Evolutionary conservation across 2,113 vertebrate species (phyloP).

Genomic region (Rostratula benghalensis): DNA sequence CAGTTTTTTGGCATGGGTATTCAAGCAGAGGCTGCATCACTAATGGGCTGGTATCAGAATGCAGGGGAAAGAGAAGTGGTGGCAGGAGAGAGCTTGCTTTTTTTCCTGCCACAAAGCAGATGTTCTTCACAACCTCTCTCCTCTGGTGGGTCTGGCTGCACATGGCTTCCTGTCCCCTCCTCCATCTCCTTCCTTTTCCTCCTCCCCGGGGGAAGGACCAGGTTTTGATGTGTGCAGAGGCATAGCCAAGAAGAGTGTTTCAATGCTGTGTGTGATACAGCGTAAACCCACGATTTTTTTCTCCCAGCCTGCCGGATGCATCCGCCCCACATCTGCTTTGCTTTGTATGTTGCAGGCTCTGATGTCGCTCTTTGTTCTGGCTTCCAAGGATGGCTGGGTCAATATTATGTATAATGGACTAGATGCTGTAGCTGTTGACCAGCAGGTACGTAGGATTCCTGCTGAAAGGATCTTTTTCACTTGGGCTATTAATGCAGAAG

Average conservation of each 20-base stretch:
- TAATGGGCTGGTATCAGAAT: not conserved
- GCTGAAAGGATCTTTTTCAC: not conserved
- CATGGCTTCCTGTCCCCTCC: not conserved
- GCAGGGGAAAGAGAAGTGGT: not conserved
- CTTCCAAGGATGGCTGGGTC: slow-evolving; percentile 98
- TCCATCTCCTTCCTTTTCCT: not conserved
- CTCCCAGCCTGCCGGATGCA: not conserved
- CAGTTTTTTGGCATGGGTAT: not conserved
- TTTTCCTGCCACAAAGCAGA: not conserved
- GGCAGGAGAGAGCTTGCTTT: slow-evolving; percentile 21
- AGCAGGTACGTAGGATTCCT: slow-evolving; percentile 80
- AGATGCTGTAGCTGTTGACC: slow-evolving; percentile 93
- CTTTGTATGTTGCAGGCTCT: slow-evolving; percentile 82
- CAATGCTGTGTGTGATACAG: not conserved
- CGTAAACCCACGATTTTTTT: not conserved
- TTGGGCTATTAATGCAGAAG: not conserved
- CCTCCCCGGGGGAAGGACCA: not conserved
- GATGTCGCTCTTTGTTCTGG: slow-evolving; percentile 98
- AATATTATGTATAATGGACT: slow-evolving; percentile 99
- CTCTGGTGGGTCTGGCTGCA: not conserved
- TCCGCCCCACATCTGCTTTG: not conserved
- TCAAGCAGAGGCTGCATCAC: not conserved
- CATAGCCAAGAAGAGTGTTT: not conserved
- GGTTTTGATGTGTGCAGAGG: not conserved
- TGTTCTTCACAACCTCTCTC: not conserved